phyloP scores from a whole-genome alignment of 2,797 vertebrate genomes.

The Crenichthys baileyi region DNA sequence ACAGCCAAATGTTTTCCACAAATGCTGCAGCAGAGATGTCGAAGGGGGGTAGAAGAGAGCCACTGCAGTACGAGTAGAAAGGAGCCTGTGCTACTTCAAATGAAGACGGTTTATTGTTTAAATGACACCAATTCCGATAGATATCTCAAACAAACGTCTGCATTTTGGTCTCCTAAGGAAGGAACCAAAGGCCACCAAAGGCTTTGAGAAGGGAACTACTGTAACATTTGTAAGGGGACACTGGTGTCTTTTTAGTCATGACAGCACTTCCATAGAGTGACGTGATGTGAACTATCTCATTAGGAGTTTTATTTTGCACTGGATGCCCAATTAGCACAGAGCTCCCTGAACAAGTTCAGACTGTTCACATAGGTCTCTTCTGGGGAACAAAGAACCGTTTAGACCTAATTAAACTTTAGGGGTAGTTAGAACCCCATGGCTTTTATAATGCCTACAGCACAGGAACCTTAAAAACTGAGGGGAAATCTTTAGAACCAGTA shows the following conservation, averaged over 20 bases:
- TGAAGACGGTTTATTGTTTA: slow-evolving; percentile 1
- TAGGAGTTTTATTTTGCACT: slow-evolving; percentile 52
- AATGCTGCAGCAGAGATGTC: slow-evolving; percentile 47
- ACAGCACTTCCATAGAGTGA: slow-evolving; percentile 43
- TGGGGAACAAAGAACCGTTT: slow-evolving; percentile 69
- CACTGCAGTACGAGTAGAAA: slow-evolving; percentile 20
- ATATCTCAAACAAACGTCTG: slow-evolving; percentile 10
- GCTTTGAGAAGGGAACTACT: slow-evolving; percentile 6
- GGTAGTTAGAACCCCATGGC: slow-evolving; percentile 53
- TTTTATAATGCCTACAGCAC: slow-evolving; percentile 43
- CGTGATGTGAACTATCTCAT: slow-evolving; percentile 67
- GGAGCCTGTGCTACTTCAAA: slow-evolving; percentile 23
- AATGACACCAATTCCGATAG: not conserved
- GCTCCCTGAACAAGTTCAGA: slow-evolving; percentile 63
- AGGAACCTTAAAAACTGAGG: slow-evolving; percentile 20
- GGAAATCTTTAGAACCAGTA: slow-evolving; percentile 30
- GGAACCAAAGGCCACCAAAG: slow-evolving; percentile 7
- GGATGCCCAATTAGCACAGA: slow-evolving; percentile 69
- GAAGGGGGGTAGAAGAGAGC: slow-evolving; percentile 8
- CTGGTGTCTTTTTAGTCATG: slow-evolving; percentile 37
- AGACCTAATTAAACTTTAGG: slow-evolving; percentile 71
- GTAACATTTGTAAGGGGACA: slow-evolving; percentile 32
- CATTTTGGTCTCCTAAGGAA: slow-evolving; percentile 7
- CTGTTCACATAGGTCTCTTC: slow-evolving; percentile 63
- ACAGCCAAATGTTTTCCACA: slow-evolving; percentile 54